Base-by-base conservation (phyloP, 2,113 vertebrate genomes). In the Isichthys henryi region DNA sequence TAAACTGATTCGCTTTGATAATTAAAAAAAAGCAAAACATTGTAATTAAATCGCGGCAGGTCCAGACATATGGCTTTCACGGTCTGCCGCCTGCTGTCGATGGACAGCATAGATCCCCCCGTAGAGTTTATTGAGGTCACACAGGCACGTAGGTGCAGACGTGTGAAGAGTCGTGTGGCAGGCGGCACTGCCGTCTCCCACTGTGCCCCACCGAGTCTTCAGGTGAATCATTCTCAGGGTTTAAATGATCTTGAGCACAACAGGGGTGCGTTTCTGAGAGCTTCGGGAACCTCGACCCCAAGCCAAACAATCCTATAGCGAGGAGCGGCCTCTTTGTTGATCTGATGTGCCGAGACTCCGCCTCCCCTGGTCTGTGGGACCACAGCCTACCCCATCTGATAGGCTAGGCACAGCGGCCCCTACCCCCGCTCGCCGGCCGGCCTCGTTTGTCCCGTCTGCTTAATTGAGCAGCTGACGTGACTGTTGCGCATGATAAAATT, bases 381-480 rank as follows among this genome's bases (percentile, higher is more conserved):
- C 62, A 1, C 62, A 66, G 62, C 62, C 62, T 66, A n/a, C n/a
- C n/a, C 9, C n/a, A 27, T n/a, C 62, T 70, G 62, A 70, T 70
- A 70, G 62, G 62, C 62, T 15, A 13, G 62, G 62, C n/a, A 90
- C 91, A 94, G 93, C 92, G 91, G 94, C 94, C 62, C 62, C 62
- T 10, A 13, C 1, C 10, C n/a, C n/a, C 1, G 62, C 62, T 31
- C 27, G 1, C 62, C 62, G 9, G 62, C 58, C 62, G 2, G 94
- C 94, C 92, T 95, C 95, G 93, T 95, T 95, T 94, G 94, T 95
- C 94, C 95, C 95, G 92, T 93, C 94, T 95, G 94, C 94, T 95
- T 96, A 96, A 96, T 95, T 96, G 95, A 96, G 96, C 95, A 96
- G 94, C 95, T 94, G 94, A 95, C 95, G 95, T 96, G 95, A 95